A percentile compares a stretch with the other conserved stretches of the same genome.
phyloP scores from a whole-genome alignment of 2,113 vertebrate species.

The Symphodus melops region DNA sequence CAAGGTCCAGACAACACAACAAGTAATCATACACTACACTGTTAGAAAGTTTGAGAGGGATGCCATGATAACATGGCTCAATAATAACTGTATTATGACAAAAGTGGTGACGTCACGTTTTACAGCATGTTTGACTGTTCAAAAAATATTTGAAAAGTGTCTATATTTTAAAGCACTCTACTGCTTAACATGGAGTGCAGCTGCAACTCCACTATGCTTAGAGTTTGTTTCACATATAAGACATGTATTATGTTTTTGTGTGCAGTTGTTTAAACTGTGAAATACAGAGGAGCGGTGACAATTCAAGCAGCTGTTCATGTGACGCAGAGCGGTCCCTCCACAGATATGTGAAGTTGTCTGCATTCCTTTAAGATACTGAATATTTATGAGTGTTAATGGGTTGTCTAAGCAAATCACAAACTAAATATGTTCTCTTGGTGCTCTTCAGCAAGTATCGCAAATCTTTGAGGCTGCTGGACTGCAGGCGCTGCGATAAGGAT shows the following conservation, averaged over 20 bases:
- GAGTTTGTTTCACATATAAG: not conserved
- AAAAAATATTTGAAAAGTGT: not conserved
- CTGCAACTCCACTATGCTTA: not conserved
- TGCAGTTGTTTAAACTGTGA: slow-evolving; percentile 27
- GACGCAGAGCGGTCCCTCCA: slow-evolving; percentile 18
- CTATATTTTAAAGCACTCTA: not conserved
- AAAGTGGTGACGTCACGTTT: not conserved
- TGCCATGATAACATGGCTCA: not conserved
- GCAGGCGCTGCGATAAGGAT: slow-evolving; percentile 3
- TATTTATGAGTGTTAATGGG: slow-evolving; percentile 33
- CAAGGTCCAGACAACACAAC: not conserved
- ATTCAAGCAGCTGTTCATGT: slow-evolving; percentile 48
- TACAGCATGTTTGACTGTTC: not conserved
- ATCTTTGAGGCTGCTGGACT: slow-evolving; percentile 1
- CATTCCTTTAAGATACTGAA: slow-evolving; percentile 56
- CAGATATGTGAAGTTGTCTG: slow-evolving; percentile 36
- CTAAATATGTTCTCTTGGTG: slow-evolving; percentile 8
- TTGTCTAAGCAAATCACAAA: slow-evolving; percentile 46
- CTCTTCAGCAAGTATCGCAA: slow-evolving; percentile 15
- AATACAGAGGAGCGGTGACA: not conserved
- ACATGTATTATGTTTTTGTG: slow-evolving; percentile 27
- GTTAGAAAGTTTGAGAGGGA: not conserved
- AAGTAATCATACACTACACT: not conserved
- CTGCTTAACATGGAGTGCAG: not conserved
- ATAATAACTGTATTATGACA: not conserved